Percentiles rank a stretch among this genome's conserved stretches.
These are phyloP conservation scores for Chaetodon trifasciatus DNA, from an alignment of 2,797 vertebrate species.

Conservation along the genomic window DNA sequence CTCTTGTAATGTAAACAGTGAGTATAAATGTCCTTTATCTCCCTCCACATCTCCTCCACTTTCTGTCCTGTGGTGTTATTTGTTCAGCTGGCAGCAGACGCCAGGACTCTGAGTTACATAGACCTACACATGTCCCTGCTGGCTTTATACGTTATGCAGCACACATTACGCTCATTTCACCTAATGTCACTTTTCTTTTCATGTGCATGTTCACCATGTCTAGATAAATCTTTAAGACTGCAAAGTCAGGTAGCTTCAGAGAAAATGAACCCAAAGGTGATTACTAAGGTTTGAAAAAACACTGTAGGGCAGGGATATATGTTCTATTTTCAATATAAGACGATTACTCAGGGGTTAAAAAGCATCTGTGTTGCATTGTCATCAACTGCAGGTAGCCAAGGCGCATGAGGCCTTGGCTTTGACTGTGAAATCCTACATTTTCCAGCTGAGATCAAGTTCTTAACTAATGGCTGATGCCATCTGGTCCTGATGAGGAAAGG, in stretches of 20 bases:
- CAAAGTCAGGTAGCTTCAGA: slow-evolving; percentile 36
- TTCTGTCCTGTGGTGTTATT: slow-evolving; percentile 70
- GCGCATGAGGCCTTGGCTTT: slow-evolving; percentile 28
- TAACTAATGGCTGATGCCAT: slow-evolving; percentile 75
- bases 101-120: slow-evolving; percentile 37
- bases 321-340: slow-evolving; percentile 35
- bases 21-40: slow-evolving; percentile 61
- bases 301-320: slow-evolving; percentile 37
- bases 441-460: slow-evolving; percentile 74
- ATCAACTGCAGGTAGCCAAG: slow-evolving; percentile 66
- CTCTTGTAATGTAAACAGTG: slow-evolving; percentile 51
- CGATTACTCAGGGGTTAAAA: slow-evolving; percentile 43
- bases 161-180: slow-evolving; percentile 47
- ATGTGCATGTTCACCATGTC: slow-evolving; percentile 42
- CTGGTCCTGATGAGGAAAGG: slow-evolving; percentile 80
- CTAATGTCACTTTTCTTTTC: slow-evolving; percentile 26
- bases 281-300: slow-evolving; percentile 48
- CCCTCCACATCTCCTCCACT: slow-evolving; percentile 45
- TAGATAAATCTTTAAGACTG: slow-evolving; percentile 36
- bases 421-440: slow-evolving; percentile 75
- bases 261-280: slow-evolving; percentile 35
- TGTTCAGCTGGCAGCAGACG: slow-evolving; percentile 82
- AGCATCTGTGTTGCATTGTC: slow-evolving; percentile 70
- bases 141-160: slow-evolving; percentile 59
- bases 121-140: slow-evolving; percentile 45